Percentiles rank a stretch among this genome's conserved stretches.
Conservation (phyloP, 1,140 invertebrate species). For the Acromyrmex echinatior region DNA sequence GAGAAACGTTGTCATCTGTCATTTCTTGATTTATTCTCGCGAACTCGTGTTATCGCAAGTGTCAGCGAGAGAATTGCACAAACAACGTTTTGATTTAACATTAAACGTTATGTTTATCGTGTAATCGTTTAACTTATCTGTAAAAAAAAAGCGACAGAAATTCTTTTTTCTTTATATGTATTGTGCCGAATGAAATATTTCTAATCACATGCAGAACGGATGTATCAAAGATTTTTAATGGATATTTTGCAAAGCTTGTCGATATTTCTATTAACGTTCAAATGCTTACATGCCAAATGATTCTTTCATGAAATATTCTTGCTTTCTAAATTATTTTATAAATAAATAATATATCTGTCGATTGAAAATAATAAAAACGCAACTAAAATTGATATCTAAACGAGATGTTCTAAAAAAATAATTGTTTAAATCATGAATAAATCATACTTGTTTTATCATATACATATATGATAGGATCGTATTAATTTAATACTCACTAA, state of each 20-base stretch:
- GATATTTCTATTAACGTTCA: conserved; percentile 5
- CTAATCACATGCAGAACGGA: conserved; percentile 38
- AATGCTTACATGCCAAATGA: neutral
- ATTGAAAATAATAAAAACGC: neutral
- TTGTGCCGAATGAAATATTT: conserved; percentile 10
- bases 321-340: neutral
- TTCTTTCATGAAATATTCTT: neutral
- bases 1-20: neutral
- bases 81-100: conserved; percentile 66
- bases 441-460: neutral
- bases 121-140: conserved; percentile 50
- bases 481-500: neutral
- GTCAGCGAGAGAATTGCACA: conserved; percentile 67
- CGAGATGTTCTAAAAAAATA: neutral
- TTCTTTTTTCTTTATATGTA: conserved; percentile 46
- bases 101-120: conserved; percentile 61
- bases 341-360: neutral
- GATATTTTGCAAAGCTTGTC: conserved; percentile 1
- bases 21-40: conserved; percentile 17
- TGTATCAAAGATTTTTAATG: conserved; percentile 13
- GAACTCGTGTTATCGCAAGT: conserved; percentile 63
- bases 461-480: neutral
- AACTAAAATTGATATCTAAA: neutral
- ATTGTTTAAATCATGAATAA: neutral
- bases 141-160: conserved; percentile 42